Conservation (phyloP, 2,113 vertebrate species). For the Takifugu flavidus region DNA sequence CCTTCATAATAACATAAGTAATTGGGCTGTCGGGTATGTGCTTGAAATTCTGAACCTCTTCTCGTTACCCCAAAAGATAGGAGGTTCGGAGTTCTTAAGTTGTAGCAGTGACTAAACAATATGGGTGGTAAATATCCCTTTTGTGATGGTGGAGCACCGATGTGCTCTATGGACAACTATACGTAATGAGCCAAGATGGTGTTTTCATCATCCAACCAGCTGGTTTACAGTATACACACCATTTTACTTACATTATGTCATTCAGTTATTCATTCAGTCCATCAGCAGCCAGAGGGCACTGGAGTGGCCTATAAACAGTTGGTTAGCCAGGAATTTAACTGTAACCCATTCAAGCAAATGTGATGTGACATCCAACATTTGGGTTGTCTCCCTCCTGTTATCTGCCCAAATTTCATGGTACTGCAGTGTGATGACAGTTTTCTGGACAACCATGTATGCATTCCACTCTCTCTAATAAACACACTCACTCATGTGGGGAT, state of each 20-base stretch:
- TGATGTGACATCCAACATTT: constrained; percentile 32
- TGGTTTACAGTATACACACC: constrained; percentile 13
- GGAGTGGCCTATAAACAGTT: constrained; percentile 30
- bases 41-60: constrained; percentile 49
- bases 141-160: neutral
- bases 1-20: constrained; percentile 51
- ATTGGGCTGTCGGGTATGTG: constrained; percentile 16
- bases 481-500: constrained; percentile 16
- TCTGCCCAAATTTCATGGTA: constrained; percentile 52
- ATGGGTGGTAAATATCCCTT: constrained; percentile 19
- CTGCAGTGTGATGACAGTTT: constrained; percentile 44
- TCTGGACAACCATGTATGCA: constrained; percentile 35
- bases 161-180: constrained; percentile 15
- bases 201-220: constrained; percentile 45
- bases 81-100: constrained; percentile 16
- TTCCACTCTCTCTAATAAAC: constrained; percentile 46
- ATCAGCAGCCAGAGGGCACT: constrained; percentile 53
- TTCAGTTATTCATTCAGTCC: constrained; percentile 34
- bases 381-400: constrained; percentile 43
- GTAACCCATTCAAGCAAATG: constrained; percentile 17
- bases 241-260: constrained; percentile 48
- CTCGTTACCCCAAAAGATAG: constrained; percentile 57
- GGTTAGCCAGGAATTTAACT: constrained; percentile 23
- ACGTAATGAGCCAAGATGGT: constrained; percentile 24
- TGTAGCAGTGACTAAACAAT: constrained; percentile 3